Conservation (phyloP, 2,113 vertebrate genomes). For the Nematolebias whitei region DNA sequence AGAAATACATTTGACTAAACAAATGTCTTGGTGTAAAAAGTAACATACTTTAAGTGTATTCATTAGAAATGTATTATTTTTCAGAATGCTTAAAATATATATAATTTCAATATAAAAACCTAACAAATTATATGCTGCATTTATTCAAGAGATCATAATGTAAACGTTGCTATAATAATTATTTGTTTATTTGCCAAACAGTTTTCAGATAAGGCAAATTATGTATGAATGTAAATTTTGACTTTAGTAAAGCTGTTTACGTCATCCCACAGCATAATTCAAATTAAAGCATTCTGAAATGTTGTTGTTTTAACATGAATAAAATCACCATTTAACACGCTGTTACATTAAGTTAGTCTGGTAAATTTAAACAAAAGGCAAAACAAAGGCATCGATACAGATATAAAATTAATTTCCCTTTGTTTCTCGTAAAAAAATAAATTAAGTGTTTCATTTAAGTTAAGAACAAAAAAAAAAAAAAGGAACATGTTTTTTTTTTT, state of each 20-base stretch:
- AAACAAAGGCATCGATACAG: neutral
- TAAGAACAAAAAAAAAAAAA: no score
- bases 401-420: neutral
- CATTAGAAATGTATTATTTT: no score
- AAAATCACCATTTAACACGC: conserved; percentile 1
- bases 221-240: no score
- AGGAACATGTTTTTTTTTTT: no score
- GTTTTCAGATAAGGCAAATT: neutral
- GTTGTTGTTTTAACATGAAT: neutral
- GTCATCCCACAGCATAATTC: neutral
- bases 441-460: no score
- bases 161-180: no score
- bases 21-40: neutral
- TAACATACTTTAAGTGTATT: no score
- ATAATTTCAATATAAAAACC: no score
- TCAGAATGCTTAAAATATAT: no score
- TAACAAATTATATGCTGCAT: no score
- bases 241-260: neutral
- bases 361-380: neutral
- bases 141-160: no score
- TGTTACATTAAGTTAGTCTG: no score
- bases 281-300: neutral
- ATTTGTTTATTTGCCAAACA: neutral
- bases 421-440: neutral
- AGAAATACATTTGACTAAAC: neutral